Percentiles rank a stretch among this genome's conserved stretches.
phyloP scores from a whole-genome alignment of 2,113 vertebrate genomes.

The Ploceus nigricollis region DNA sequence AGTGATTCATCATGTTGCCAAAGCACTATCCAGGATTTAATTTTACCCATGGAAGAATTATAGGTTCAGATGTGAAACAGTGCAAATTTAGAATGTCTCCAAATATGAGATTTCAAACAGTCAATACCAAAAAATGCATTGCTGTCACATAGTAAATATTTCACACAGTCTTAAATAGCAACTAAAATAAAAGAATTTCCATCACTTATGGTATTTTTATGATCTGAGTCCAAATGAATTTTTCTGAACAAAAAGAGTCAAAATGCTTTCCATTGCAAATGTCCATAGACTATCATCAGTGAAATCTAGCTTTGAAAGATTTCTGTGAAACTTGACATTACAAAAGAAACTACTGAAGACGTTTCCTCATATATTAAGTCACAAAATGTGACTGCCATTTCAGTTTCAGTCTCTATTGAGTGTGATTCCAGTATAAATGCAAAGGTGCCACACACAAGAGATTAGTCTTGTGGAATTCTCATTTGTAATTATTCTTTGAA shows the following conservation, averaged over 20 bases:
- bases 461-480: neutral
- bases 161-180: neutral
- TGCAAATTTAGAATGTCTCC: neutral
- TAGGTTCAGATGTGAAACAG: constrained; percentile 22
- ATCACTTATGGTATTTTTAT: neutral
- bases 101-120: neutral
- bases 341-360: neutral
- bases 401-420: neutral
- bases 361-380: neutral
- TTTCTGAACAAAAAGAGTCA: neutral
- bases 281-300: neutral
- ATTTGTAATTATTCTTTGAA: neutral
- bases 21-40: neutral
- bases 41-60: neutral
- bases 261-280: neutral
- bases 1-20: constrained; percentile 26
- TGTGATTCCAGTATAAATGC: neutral
- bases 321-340: neutral
- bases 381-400: neutral
- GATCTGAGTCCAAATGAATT: neutral
- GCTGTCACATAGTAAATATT: neutral
- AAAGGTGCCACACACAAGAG: fast-evolving
- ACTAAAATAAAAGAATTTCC: neutral
- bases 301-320: neutral
- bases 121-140: neutral